These are phyloP conservation scores for Schizopygopsis malacanthus DNA, from an alignment of 2,797 vertebrate genomes.

Conservation along the genomic window DNA sequence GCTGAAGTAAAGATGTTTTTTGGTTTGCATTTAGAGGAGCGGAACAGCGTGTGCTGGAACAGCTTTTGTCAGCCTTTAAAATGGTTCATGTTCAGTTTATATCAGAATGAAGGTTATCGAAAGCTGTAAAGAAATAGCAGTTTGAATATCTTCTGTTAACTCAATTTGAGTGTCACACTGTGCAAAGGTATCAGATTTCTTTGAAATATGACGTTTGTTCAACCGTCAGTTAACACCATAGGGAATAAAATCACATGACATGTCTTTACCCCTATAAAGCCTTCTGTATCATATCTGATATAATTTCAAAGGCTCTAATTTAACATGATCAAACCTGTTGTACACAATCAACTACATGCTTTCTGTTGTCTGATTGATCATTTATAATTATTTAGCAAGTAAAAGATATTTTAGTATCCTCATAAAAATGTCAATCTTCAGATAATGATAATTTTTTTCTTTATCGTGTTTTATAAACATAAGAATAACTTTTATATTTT, in stretches of 20 bases:
- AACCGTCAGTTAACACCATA: too few relatives aligned
- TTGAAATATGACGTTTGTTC: background rate
- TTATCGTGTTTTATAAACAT: background rate
- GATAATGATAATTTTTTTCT: background rate
- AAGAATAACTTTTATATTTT: background rate
- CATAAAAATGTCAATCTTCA: background rate
- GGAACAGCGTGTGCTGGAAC: constrained; percentile 37
- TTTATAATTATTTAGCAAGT: background rate
- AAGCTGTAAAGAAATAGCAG: background rate
- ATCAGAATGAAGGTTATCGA: background rate
- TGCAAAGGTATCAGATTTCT: background rate
- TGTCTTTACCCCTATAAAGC: background rate
- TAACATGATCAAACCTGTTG: background rate
- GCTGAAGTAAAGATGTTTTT: background rate
- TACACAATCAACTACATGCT: background rate
- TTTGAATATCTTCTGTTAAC: background rate
- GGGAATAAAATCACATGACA: background rate
- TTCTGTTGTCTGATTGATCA: background rate
- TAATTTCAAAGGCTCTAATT: background rate
- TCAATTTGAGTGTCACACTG: background rate
- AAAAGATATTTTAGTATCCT: background rate
- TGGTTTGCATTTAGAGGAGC: background rate
- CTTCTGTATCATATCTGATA: background rate
- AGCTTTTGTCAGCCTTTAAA: constrained; percentile 30
- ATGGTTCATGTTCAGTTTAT: constrained; percentile 33